Evolutionary conservation across 2,797 vertebrate genomes (phyloP).

Genomic region (Sardinella longiceps): DNA sequence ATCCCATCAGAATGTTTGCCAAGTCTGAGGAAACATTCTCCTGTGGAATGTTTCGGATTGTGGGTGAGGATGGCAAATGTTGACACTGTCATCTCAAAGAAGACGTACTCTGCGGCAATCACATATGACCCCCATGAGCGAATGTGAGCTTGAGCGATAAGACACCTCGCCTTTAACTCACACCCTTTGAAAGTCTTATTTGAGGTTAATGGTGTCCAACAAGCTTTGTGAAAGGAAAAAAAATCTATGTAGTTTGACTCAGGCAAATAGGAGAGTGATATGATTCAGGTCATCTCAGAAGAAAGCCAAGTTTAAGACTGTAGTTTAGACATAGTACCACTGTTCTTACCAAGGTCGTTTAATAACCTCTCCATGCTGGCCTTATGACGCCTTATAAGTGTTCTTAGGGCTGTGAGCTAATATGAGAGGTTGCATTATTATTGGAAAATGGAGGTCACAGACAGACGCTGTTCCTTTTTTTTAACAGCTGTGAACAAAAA

Average conservation of each 20-base stretch:
- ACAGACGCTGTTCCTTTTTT: slow-evolving; percentile 38
- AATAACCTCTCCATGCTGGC: slow-evolving; percentile 76
- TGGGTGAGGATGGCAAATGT: slow-evolving; percentile 54
- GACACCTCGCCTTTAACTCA: neutral
- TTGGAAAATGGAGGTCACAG: neutral
- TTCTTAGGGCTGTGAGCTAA: slow-evolving; percentile 71
- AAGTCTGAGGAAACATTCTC: slow-evolving; percentile 53
- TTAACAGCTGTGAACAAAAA: slow-evolving; percentile 38
- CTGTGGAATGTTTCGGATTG: slow-evolving; percentile 46
- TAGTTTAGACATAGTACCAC: slow-evolving; percentile 20
- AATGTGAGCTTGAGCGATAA: neutral
- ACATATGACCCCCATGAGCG: neutral
- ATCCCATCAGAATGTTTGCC: slow-evolving; percentile 45
- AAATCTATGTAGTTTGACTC: neutral
- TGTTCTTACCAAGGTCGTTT: slow-evolving; percentile 64
- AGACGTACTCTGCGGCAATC: neutral
- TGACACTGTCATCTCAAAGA: slow-evolving; percentile 62
- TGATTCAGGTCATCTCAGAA: neutral
- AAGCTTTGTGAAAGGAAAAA: neutral
- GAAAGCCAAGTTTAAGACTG: neutral
- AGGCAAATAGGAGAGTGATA: neutral
- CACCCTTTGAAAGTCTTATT: neutral
- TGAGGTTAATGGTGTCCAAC: neutral
- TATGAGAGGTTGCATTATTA: slow-evolving; percentile 40
- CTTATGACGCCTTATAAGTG: slow-evolving; percentile 77